A percentile compares a stretch with the other conserved stretches of the same genome.
phyloP scores from a whole-genome alignment of 1,140 invertebrate species.

The Eriocheir sinensis region DNA sequence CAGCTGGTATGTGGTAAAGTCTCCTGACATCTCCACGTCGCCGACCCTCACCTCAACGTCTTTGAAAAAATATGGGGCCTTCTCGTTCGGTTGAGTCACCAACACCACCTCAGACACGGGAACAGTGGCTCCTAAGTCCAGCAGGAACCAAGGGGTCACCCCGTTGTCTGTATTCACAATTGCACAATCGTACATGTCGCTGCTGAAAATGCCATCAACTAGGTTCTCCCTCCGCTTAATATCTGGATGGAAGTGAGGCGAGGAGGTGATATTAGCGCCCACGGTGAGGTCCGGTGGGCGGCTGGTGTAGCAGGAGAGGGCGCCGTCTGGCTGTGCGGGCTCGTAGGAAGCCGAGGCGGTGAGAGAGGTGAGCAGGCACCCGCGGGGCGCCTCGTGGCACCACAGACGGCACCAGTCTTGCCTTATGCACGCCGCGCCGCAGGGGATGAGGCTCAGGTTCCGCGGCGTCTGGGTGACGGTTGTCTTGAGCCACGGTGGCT shows the following conservation, averaged over 20 bases:
- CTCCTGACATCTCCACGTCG: neutral
- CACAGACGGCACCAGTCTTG: neutral
- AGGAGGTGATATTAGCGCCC: neutral
- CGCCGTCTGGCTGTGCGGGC: neutral
- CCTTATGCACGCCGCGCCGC: neutral
- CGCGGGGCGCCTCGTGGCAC: neutral
- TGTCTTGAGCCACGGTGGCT: neutral
- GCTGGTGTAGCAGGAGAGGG: neutral
- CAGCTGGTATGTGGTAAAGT: neutral
- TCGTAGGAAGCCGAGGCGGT: neutral
- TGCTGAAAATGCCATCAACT: no score
- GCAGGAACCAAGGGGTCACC: neutral
- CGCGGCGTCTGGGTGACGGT: neutral
- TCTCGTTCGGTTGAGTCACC: neutral
- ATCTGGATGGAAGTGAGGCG: neutral
- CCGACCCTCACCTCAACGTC: neutral
- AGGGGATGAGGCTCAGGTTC: neutral
- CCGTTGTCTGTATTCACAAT: no score
- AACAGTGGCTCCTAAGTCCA: neutral
- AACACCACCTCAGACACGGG: neutral
- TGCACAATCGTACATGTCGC: no score
- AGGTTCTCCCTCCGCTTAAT: neutral
- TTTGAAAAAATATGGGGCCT: neutral
- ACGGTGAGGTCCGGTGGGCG: neutral
- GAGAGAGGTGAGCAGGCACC: conserved; percentile 5